A percentile compares a stretch with the other conserved stretches of the same genome.
phyloP scores from a whole-genome alignment of 2,797 vertebrate genomes.

The Knipowitschia caucasica region DNA sequence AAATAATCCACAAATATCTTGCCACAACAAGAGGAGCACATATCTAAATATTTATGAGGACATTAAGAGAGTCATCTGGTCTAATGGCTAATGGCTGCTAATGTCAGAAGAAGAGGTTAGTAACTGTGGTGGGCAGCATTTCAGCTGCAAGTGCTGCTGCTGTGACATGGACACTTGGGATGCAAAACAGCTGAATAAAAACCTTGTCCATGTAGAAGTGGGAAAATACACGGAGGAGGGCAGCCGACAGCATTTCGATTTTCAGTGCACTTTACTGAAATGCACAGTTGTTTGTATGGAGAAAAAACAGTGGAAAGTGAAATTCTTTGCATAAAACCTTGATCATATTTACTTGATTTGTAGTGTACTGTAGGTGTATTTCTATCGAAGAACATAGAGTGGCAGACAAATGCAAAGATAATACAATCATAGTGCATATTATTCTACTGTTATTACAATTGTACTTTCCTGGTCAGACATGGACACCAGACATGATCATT shows the following conservation, averaged over 20 bases:
- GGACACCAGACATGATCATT: too few relatives aligned
- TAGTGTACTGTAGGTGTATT: slow-evolving; percentile 9
- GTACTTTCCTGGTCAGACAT: too few relatives aligned
- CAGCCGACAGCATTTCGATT: slow-evolving; percentile 47
- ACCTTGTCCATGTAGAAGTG: neutral
- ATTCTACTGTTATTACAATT: too few relatives aligned
- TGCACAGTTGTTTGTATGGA: slow-evolving; percentile 29
- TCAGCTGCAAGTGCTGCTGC: slow-evolving; percentile 50
- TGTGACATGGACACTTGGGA: slow-evolving; percentile 44
- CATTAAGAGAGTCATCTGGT: slow-evolving; percentile 19
- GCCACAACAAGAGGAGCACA: slow-evolving; percentile 33
- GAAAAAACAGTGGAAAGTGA: slow-evolving; percentile 19
- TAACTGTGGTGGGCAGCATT: slow-evolving; percentile 26
- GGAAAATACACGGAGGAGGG: slow-evolving; percentile 28
- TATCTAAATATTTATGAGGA: slow-evolving; percentile 26
- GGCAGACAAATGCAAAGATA: too few relatives aligned
- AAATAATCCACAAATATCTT: slow-evolving; percentile 25
- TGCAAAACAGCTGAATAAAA: slow-evolving; percentile 51
- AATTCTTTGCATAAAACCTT: slow-evolving; percentile 57
- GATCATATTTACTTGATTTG: slow-evolving; percentile 54
- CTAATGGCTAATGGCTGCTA: slow-evolving; percentile 29
- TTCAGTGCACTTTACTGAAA: slow-evolving; percentile 47
- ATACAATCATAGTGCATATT: too few relatives aligned
- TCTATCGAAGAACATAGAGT: slow-evolving; percentile 16
- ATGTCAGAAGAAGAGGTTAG: slow-evolving; percentile 41